phyloP scores from a whole-genome alignment of 2,797 vertebrate genomes.

The Sciurus carolinensis region DNA sequence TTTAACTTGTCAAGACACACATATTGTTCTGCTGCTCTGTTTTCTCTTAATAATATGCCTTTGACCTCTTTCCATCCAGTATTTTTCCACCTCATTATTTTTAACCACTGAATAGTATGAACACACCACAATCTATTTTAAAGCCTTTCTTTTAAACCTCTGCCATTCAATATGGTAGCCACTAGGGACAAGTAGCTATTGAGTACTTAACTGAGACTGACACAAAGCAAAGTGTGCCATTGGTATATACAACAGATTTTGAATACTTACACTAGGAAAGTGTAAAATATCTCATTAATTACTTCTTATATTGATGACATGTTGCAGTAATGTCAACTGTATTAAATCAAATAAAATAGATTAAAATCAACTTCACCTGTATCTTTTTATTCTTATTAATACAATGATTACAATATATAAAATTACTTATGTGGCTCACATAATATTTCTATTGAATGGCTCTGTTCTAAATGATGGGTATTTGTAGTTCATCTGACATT shows the following conservation, averaged over 20 bases:
- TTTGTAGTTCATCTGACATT: not conserved
- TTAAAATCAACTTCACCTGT: not conserved
- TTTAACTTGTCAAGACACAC: not conserved
- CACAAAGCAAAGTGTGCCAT: not conserved
- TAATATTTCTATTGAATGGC: not conserved
- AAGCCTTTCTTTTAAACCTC: not conserved
- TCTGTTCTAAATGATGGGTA: not conserved
- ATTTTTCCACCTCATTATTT: slow-evolving; percentile 35
- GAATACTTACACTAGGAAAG: not conserved
- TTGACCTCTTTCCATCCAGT: not conserved
- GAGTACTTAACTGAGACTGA: not conserved
- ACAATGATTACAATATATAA: not conserved
- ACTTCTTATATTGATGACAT: not conserved
- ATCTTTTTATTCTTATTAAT: slow-evolving; percentile 49
- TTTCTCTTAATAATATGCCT: slow-evolving; percentile 33
- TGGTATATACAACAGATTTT: not conserved
- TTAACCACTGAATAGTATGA: not conserved
- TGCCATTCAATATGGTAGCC: not conserved
- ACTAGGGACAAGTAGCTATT: not conserved
- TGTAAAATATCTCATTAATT: not conserved
- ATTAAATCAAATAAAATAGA: not conserved
- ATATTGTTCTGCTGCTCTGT: not conserved
- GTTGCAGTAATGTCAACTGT: not conserved
- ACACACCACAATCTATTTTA: not conserved
- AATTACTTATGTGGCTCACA: not conserved